Conservation (phyloP, 2,113 vertebrate species). For the Charadrius vociferus region DNA sequence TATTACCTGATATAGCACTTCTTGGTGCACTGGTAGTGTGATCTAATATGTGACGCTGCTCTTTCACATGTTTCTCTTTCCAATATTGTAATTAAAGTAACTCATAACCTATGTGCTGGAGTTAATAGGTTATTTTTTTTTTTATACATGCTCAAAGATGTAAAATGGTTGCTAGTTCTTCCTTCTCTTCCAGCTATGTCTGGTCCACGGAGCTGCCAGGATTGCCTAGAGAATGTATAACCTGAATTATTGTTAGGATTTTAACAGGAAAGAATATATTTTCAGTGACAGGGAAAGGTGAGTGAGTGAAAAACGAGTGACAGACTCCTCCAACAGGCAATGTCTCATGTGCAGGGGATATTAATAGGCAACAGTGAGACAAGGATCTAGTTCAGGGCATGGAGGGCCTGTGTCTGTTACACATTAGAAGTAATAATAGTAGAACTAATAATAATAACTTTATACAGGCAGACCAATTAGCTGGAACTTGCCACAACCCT, state of each 20-base stretch:
- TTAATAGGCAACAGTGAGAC: neutral
- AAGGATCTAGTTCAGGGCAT: neutral
- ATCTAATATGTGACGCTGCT: neutral
- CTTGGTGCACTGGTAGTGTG: neutral
- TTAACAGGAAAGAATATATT: neutral
- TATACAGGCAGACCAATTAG: neutral
- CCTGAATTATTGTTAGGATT: neutral
- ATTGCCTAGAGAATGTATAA: neutral
- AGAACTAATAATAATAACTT: neutral
- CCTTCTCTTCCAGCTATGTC: neutral
- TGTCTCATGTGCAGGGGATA: neutral
- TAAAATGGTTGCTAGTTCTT: neutral
- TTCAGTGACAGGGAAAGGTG: neutral
- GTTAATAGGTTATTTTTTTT: conserved; percentile 51
- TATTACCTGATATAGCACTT: neutral
- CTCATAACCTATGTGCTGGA: neutral
- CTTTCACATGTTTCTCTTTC: neutral
- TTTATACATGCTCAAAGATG: neutral
- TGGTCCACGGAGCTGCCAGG: neutral
- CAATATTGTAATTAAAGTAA: conserved; percentile 38
- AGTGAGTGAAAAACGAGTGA: neutral
- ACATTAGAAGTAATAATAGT: neutral
- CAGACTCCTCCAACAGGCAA: neutral
- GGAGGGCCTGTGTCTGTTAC: neutral
- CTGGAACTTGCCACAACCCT: neutral